phyloP scores from a whole-genome alignment of 2,888 invertebrate genomes.

The Hoplodrina blanda region DNA sequence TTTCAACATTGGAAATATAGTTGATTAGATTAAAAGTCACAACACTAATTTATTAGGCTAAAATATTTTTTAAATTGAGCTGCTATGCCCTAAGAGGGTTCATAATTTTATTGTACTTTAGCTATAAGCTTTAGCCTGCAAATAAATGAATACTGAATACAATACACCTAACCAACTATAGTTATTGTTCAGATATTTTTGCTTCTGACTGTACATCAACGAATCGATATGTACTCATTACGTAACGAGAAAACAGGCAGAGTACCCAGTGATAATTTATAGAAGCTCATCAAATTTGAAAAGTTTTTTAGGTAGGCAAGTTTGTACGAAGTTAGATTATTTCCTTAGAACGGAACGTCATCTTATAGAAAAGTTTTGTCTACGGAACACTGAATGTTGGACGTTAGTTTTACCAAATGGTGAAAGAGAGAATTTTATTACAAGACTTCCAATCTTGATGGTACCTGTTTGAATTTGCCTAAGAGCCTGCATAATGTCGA shows the following conservation, averaged over 20 bases:
- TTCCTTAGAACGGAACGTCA: slow-evolving; percentile 54
- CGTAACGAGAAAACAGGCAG: slow-evolving; percentile 28
- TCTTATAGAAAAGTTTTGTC: slow-evolving; percentile 57
- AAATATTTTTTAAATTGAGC: too few species aligned
- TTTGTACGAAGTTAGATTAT: slow-evolving; percentile 64
- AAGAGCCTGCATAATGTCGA: background rate
- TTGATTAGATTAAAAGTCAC: too few species aligned
- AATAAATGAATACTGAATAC: too few species aligned
- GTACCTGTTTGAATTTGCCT: slow-evolving; percentile 14
- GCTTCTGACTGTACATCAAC: slow-evolving; percentile 23
- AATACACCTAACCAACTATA: too few species aligned
- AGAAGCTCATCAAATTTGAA: slow-evolving; percentile 61
- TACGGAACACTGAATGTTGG: slow-evolving; percentile 27
- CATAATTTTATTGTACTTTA: too few species aligned
- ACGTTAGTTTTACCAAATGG: slow-evolving; percentile 35
- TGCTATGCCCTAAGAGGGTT: too few species aligned
- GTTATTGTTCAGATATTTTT: background rate
- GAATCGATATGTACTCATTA: slow-evolving; percentile 45
- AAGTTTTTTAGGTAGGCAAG: slow-evolving; percentile 54
- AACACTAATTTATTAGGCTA: too few species aligned
- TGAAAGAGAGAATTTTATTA: slow-evolving; percentile 19
- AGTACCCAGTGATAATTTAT: slow-evolving; percentile 54
- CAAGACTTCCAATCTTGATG: slow-evolving; percentile 4
- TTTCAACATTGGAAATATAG: too few species aligned
- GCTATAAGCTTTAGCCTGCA: too few species aligned